Percentiles rank a stretch among this genome's conserved stretches.
phyloP scores from a whole-genome alignment of 2,888 invertebrate genomes.

The Didymodactylos carnosus region DNA sequence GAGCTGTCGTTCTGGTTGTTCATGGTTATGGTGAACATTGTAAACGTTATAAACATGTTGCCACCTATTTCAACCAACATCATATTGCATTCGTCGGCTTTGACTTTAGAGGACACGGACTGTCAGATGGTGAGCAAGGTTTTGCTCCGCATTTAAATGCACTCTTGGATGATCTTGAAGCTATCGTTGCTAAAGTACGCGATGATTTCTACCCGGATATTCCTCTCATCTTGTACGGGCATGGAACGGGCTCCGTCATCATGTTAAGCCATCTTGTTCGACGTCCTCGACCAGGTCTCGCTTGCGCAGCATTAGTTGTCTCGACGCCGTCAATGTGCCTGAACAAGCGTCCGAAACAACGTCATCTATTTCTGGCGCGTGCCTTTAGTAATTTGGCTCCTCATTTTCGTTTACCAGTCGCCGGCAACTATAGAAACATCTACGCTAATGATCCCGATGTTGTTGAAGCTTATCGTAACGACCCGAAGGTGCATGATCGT shows the following conservation, averaged over 20 bases:
- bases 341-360: not conserved
- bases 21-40: not conserved
- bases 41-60: not conserved
- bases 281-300: not conserved
- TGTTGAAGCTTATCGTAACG: not conserved
- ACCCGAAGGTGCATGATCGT: not conserved
- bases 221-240: not conserved
- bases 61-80: not conserved
- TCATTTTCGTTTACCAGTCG: not conserved
- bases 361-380: not conserved
- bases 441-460: not conserved
- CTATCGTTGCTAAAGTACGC: not conserved
- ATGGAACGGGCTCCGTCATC: not conserved
- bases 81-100: not conserved
- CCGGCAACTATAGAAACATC: not conserved
- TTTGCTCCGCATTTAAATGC: not conserved
- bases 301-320: not conserved
- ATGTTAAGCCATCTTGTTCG: not conserved
- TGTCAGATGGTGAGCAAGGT: not conserved
- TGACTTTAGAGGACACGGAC: not conserved
- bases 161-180: not conserved
- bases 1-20: not conserved
- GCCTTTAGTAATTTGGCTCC: not conserved
- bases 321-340: not conserved
- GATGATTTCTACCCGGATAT: not conserved